Evolutionary conservation across 1,140 invertebrate genomes (phyloP), one percentile per base, ranked within the genome.

Genomic region (Cepaea nemoralis): DNA sequence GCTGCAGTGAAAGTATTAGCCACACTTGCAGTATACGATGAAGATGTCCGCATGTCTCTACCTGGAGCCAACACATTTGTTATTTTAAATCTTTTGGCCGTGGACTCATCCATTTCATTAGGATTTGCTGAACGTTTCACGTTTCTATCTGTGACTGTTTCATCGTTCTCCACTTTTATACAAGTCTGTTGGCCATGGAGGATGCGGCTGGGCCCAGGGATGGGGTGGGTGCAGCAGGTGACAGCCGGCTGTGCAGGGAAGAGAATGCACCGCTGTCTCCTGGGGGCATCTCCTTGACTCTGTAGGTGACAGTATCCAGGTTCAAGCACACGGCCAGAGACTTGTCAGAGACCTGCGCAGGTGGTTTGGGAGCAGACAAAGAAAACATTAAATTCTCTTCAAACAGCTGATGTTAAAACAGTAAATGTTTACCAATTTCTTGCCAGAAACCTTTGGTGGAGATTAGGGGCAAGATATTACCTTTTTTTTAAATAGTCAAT

Each of bases 181-280:
- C n/a, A 31, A 2, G 16, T 2, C 6, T 2, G n/a, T 63, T 27
- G 27, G 59, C 22, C 33, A 31, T 6, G 33, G 59, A 63, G 6
- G 19, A 45, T 48, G 71, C 22, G 16, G 45, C 50, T 59, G 50
- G 48, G 45, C 63, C 42, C 24, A 40, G 12, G 33, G 45, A 19
- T 19, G 42, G n/a, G n/a, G 78, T 14, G 3, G 70, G 19, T 22
- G 39, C 35, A 33, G 78, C 78, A 22, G 78, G 35, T 22, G 78
- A 80, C 24, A 80, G 69, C 27, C 70, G 71, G 45, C 59, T 80
- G 35, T 80, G 69, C 16, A 80, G 39, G 14, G 78, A 80, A 10
- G 78, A 73, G 35, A 80, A 80, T 5, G 78, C 3, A 33, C 55
- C 73, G 27, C 42, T 42, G 48, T 80, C 78, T 35, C 48, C 78